Evolutionary conservation across 2,797 vertebrate species (phyloP).

Genomic region (Psittacula echo): DNA sequence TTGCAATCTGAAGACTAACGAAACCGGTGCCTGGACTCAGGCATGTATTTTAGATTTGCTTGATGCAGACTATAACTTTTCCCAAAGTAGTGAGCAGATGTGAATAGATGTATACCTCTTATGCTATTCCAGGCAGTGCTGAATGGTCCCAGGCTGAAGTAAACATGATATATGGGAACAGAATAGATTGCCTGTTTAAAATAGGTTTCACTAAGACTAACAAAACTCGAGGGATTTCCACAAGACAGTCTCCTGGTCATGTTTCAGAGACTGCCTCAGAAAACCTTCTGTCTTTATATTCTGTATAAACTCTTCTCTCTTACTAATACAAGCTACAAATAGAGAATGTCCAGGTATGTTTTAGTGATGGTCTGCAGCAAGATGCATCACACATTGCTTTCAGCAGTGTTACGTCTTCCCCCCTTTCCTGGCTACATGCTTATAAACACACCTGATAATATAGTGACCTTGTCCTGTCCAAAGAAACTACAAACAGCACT

Average conservation of each 20-base stretch:
- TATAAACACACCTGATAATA: background rate
- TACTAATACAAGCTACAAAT: background rate
- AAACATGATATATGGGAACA: background rate
- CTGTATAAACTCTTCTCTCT: background rate
- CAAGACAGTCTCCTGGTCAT: background rate
- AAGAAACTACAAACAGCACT: background rate
- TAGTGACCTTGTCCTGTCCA: background rate
- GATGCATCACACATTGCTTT: background rate
- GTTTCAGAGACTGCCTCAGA: background rate
- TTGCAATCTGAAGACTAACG: background rate
- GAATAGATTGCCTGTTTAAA: background rate
- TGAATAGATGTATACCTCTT: conserved; percentile 65
- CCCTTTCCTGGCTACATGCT: background rate
- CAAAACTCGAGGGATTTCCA: background rate
- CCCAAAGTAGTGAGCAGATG: background rate
- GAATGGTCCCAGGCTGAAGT: conserved; percentile 70
- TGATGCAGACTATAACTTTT: background rate
- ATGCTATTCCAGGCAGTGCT: conserved; percentile 66
- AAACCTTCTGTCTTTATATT: background rate
- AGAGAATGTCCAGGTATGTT: background rate
- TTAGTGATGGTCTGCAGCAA: background rate
- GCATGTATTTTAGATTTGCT: background rate
- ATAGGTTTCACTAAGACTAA: background rate
- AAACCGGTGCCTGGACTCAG: background rate
- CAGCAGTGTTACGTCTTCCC: background rate